A percentile compares a stretch with the other conserved stretches of the same genome.
phyloP scores from a whole-genome alignment of 2,888 invertebrate genomes.

The Acronicta aceris region DNA sequence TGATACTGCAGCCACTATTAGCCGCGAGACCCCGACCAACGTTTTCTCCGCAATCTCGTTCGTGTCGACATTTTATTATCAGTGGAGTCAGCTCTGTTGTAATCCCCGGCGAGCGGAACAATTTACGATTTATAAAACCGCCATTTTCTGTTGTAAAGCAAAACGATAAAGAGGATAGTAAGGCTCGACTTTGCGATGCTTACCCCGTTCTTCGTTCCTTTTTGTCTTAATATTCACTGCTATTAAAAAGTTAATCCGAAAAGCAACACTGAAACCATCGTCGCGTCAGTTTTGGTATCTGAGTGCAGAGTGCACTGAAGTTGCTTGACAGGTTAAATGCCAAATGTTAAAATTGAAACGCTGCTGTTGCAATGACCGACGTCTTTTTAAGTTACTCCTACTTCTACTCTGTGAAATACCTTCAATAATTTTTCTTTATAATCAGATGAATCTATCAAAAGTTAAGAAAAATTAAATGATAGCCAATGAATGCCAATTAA shows the following conservation, averaged over 20 bases:
- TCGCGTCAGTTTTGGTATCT: slow-evolving; percentile 59
- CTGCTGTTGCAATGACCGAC: background rate
- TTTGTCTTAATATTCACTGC: slow-evolving; percentile 75
- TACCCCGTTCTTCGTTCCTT: slow-evolving; percentile 62
- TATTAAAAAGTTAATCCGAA: slow-evolving; percentile 76
- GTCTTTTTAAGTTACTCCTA: too few species aligned
- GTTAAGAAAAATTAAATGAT: too few species aligned
- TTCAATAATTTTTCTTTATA: too few species aligned
- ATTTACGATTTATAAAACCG: slow-evolving; percentile 82
- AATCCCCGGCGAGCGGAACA: slow-evolving; percentile 81
- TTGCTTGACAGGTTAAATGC: slow-evolving; percentile 13
- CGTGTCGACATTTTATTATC: slow-evolving; percentile 88
- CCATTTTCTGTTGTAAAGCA: slow-evolving; percentile 76
- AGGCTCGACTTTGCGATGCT: slow-evolving; percentile 63
- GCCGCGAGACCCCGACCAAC: slow-evolving; percentile 67
- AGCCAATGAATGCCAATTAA: too few species aligned
- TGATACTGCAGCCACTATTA: slow-evolving; percentile 72
- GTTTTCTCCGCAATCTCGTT: slow-evolving; percentile 77
- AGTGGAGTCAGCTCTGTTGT: slow-evolving; percentile 80
- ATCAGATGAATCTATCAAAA: too few species aligned
- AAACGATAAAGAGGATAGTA: slow-evolving; percentile 76
- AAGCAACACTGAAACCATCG: slow-evolving; percentile 57
- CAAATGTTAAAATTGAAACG: background rate
- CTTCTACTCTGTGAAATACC: too few species aligned
- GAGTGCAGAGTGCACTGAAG: slow-evolving; percentile 26